These are phyloP conservation scores for Somateria mollissima DNA, from an alignment of 2,797 vertebrate genomes.

Conservation along the genomic window DNA sequence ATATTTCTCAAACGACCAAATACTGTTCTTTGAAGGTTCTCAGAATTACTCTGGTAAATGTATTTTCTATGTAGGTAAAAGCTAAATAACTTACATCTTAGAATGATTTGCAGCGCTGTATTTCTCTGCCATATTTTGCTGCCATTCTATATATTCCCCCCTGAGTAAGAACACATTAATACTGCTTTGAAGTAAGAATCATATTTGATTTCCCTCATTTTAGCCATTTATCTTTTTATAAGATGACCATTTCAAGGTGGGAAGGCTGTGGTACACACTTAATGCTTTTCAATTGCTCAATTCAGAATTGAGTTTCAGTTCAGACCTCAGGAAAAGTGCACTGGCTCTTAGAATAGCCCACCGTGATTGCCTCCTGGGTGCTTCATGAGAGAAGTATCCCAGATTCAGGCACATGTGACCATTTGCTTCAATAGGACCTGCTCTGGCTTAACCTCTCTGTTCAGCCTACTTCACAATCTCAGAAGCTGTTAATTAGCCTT, in stretches of 20 bases:
- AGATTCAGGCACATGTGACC: neutral
- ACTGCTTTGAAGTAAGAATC: neutral
- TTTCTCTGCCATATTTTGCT: neutral
- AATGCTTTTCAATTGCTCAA: neutral
- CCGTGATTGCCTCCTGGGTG: neutral
- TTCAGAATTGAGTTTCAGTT: neutral
- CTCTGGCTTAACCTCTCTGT: neutral
- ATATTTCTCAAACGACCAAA: neutral
- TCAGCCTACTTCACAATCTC: neutral
- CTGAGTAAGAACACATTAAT: neutral
- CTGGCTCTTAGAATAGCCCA: neutral
- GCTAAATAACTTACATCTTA: neutral
- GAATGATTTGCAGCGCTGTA: neutral
- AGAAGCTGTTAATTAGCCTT: neutral
- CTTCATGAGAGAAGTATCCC: neutral
- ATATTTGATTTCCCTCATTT: neutral
- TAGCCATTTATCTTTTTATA: neutral
- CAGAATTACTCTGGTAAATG: neutral
- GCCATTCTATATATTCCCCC: neutral
- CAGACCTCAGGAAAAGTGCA: neutral
- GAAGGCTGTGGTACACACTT: neutral
- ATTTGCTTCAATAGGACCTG: neutral
- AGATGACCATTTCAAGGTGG: neutral
- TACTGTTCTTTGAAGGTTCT: neutral
- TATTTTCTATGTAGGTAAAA: neutral